Percentiles rank a stretch among this genome's conserved stretches.
phyloP scores from a whole-genome alignment of 2,113 vertebrate genomes.

The Parotia lawesii region DNA sequence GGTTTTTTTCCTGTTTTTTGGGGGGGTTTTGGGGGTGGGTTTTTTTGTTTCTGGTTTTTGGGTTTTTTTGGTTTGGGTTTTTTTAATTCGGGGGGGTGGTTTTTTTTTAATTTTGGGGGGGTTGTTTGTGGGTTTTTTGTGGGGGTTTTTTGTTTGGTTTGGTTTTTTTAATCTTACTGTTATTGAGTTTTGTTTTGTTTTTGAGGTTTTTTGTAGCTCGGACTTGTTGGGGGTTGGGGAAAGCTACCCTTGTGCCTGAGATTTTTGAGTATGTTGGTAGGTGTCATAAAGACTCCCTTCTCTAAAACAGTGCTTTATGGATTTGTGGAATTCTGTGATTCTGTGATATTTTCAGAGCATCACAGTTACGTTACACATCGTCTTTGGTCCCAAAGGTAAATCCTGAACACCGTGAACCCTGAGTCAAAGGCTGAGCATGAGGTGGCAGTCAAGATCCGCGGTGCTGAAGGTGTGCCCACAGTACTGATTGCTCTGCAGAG shows the following conservation, averaged over 20 bases:
- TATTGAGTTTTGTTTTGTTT: neutral
- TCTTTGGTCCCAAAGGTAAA: neutral
- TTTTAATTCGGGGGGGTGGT: no score
- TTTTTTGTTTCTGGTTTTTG: neutral
- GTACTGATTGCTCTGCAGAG: neutral
- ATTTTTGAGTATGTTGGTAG: neutral
- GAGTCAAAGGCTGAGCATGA: neutral
- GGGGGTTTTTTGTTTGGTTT: neutral
- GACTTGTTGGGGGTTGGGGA: rapidly evolving
- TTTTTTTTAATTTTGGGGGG: neutral
- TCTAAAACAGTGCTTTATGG: neutral
- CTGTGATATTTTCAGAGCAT: neutral
- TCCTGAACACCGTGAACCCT: neutral
- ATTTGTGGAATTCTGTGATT: neutral
- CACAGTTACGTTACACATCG: neutral
- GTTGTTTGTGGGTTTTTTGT: neutral
- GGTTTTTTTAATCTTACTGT: neutral
- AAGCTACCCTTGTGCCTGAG: neutral
- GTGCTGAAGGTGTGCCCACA: neutral
- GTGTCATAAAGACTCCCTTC: neutral
- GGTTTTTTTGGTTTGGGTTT: no score
- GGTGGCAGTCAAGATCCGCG: neutral
- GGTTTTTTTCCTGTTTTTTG: rapidly evolving
- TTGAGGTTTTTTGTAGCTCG: neutral
- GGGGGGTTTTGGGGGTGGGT: rapidly evolving